Evolutionary conservation across 1,140 invertebrate species (phyloP).

Genomic region (Lucilia cuprina): DNA sequence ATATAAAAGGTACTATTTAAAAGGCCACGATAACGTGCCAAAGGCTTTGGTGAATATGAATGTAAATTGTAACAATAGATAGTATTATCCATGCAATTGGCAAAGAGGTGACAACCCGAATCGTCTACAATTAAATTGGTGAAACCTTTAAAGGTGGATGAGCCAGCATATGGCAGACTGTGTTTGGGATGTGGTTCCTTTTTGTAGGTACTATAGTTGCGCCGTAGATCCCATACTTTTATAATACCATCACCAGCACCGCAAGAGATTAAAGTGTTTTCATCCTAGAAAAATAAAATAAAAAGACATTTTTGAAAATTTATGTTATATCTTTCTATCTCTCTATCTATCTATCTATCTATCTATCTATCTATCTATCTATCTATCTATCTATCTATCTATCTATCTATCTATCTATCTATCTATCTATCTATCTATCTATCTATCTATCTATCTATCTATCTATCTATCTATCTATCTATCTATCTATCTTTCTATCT

Average conservation of each 20-base stretch:
- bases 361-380: no score
- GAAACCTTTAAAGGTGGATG: slow-evolving; percentile 75
- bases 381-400: no score
- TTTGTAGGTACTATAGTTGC: slow-evolving; percentile 76
- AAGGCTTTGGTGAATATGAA: slow-evolving; percentile 72
- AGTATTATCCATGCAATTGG: slow-evolving; percentile 83
- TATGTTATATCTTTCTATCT: not conserved
- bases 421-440: no score
- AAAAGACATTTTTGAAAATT: not conserved
- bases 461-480: not conserved
- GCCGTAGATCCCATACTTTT: slow-evolving; percentile 87
- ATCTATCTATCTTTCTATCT: not conserved
- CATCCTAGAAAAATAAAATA: slow-evolving; percentile 66
- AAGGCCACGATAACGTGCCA: slow-evolving; percentile 72
- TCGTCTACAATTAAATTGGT: slow-evolving; percentile 80
- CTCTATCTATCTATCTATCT: no score
- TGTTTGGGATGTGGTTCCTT: slow-evolving; percentile 75
- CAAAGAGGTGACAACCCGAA: slow-evolving; percentile 74
- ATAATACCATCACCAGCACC: slow-evolving; percentile 83
- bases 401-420: no score
- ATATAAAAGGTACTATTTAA: slow-evolving; percentile 83
- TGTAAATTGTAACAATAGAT: slow-evolving; percentile 86
- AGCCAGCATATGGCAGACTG: slow-evolving; percentile 74
- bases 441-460: no score
- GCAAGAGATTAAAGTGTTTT: slow-evolving; percentile 78